Evolutionary conservation across 1,140 invertebrate genomes (phyloP), one percentile per base, ranked within the genome.

Genomic region (Drosophila punjabiensis): DNA sequence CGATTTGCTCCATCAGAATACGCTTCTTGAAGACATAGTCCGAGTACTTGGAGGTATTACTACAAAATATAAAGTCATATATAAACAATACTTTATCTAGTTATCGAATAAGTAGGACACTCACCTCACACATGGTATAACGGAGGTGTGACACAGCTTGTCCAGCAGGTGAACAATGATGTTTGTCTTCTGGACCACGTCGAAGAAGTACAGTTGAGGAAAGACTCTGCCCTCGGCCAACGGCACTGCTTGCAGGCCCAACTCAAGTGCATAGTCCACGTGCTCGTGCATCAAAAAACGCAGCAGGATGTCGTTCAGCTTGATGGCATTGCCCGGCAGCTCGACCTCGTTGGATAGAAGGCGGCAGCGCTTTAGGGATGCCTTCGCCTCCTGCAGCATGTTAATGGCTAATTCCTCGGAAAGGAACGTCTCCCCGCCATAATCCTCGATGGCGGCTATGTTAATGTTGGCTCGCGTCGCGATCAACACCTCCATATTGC

Each of bases 361-460:
- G 68, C 97, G 96, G 92, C 98, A 99, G 73, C 99, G 94, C 76
- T 97, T 95, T 80, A 99, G 98, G 0, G 98, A 98, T 37, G 96
- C 95, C 93, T 98, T 98, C 1, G 97, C 96, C 92, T 99, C 97
- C 93, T 98, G 97, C 14, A 99, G 94, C 81, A 99, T 95, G 81
- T 96, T 97, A 62, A 99, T 98, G 2, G 98, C 98, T n/a, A 99
- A 95, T 93, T 99, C 98, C 93, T 99, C 98, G 1, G 98, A 99
- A 3, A 99, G 94, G 93, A 99, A 99, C 0, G 98, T 99, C 94
- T 99, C 98, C 0, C 98, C 98, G 4, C 98, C 98, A 93, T 98
- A 99, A 93, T 99, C 98, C 93, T 99, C 98, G 64, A 98, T 97
- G 91, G 97, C 97, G 5, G 97, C 97, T 75, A 99, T 98, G 90